These are phyloP conservation scores for Clostera curtula DNA, from an alignment of 2,888 invertebrate genomes.

Conservation along the genomic window DNA sequence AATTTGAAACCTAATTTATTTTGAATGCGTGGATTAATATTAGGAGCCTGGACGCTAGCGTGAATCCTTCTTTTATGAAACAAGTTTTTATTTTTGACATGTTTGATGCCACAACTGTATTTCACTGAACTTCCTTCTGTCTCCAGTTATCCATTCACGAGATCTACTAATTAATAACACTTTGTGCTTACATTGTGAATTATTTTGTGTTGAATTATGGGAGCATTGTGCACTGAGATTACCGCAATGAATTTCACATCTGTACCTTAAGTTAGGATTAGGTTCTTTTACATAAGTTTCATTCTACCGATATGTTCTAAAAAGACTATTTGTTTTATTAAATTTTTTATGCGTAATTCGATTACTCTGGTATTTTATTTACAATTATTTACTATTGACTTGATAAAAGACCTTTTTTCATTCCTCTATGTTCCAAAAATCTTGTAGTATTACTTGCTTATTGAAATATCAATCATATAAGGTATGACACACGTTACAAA, in stretches of 20 bases:
- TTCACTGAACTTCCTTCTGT: no score
- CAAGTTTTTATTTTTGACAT: no score
- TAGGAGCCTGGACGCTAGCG: no score
- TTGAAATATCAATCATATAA: no score
- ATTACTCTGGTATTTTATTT: slow-evolving; percentile 25
- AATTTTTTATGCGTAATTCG: slow-evolving; percentile 19
- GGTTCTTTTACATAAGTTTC: slow-evolving; percentile 13
- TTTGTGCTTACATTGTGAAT: neutral
- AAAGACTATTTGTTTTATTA: slow-evolving; percentile 22
- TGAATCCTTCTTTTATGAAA: no score
- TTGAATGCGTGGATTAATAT: no score
- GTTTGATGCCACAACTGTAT: no score
- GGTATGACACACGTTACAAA: no score
- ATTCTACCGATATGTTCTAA: slow-evolving; percentile 24
- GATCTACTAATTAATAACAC: neutral
- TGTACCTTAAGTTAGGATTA: slow-evolving; percentile 7
- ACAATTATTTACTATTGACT: slow-evolving; percentile 2
- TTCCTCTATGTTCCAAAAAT: no score
- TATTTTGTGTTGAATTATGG: slow-evolving; percentile 12
- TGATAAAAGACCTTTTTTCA: no score
- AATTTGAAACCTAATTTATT: no score
- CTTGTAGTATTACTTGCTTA: no score
- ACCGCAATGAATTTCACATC: slow-evolving; percentile 29
- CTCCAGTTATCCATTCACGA: neutral
- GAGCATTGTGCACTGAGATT: slow-evolving; percentile 27